Evolutionary conservation across 2,888 invertebrate species (phyloP), one percentile per base, ranked within the genome.

Genomic region (Invenusta paracnida): DNA sequence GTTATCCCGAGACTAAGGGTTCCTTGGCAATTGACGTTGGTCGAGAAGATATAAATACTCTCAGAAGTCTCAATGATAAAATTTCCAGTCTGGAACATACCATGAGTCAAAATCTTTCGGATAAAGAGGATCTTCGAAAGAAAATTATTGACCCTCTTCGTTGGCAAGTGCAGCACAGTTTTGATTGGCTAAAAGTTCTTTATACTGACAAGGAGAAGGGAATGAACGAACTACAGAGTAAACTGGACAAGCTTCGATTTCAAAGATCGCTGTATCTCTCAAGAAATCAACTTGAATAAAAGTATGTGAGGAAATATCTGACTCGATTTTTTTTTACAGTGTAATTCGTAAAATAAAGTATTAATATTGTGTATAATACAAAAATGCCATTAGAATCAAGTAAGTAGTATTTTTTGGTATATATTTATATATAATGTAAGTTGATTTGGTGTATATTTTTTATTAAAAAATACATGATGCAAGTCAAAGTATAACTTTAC

Each of bases 131-230:
- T 27, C 23, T 83, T 23, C 48, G 66, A 66, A 28, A 83, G 48
- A 83, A 48, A 17, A 83, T 83, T 5, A 66, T 48, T n/a, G 66
- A 83, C 23, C 83, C 83, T 5, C 48, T 83, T 11, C 30, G 83
- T 48, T 27, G 66, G 31, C 83, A 83, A 27, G 83, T 83, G 28
- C 83, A 83, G 25, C 30, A 83, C 30, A 83, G 83, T 27, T 31
- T 83, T 11, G 83, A 83, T 25, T 83, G 83, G 83, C 66, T 83
- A 23, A 83, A 66, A 66, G 28, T 48, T 5, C 83, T 83, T 83
- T 83, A 83, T 23, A 83, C 27, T 48, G 27, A 83, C 48, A 83
- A 83, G 48, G 28, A 30, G 48, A 83, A 83, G 23, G 73, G 73
- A 2, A 5, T 73, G 11, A 23, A 2, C 17, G 73, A 73, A 73